Percentiles rank a stretch among this genome's conserved stretches.
Evolutionary conservation across 1,140 invertebrate species (phyloP).

Genomic region (Neuroterus valhalla): DNA sequence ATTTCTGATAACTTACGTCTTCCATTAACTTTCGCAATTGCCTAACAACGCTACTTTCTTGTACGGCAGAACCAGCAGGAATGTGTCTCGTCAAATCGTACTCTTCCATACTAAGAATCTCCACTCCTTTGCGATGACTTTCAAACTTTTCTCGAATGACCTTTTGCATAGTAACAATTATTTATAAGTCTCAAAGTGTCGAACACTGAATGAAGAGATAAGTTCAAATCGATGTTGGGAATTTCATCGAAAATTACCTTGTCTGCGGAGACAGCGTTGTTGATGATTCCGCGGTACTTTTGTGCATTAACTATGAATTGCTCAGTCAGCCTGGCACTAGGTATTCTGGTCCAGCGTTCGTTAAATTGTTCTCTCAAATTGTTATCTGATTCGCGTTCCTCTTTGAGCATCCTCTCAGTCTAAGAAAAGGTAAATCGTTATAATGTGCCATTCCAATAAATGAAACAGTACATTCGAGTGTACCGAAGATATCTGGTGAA

Average conservation of each 20-base stretch:
- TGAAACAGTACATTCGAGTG: no score
- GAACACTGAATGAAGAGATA: neutral
- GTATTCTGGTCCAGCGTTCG: constrained; percentile 91
- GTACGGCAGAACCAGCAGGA: constrained; percentile 77
- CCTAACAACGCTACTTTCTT: constrained; percentile 79
- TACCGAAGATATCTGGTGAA: no score
- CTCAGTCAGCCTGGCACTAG: constrained; percentile 91
- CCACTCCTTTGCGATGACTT: constrained; percentile 86
- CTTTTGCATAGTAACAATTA: constrained; percentile 64
- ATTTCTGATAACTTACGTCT: constrained; percentile 72
- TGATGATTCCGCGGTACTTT: constrained; percentile 95
- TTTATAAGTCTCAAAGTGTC: neutral
- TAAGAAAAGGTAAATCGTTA: constrained; percentile 61
- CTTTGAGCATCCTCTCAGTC: constrained; percentile 90
- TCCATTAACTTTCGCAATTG: constrained; percentile 89
- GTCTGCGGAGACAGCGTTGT: constrained; percentile 90
- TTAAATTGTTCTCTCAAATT: constrained; percentile 93
- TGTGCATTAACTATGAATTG: constrained; percentile 89
- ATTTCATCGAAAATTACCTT: constrained; percentile 70
- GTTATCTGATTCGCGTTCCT: constrained; percentile 94
- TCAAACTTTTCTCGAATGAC: constrained; percentile 92
- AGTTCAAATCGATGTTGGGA: neutral
- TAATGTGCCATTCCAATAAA: no score
- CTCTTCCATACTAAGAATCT: constrained; percentile 86
- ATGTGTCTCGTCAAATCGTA: constrained; percentile 80